phyloP scores from a whole-genome alignment of 2,888 invertebrate species.

The Hecatera dysodea region DNA sequence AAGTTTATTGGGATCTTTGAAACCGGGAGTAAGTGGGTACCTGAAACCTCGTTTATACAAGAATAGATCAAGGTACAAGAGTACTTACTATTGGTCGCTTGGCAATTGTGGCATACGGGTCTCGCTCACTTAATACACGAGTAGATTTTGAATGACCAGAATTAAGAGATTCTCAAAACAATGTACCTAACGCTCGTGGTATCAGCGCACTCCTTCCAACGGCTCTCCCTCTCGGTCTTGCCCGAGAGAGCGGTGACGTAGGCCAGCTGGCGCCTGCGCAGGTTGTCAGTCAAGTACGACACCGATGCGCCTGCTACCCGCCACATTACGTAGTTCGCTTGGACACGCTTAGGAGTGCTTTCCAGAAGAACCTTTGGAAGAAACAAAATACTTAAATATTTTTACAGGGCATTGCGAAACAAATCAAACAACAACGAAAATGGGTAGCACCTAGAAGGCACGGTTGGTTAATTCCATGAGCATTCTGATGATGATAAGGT shows the following conservation, averaged over 20 bases:
- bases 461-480: not conserved
- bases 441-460: not conserved
- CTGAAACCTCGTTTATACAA: not conserved
- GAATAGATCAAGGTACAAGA: not conserved
- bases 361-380: constrained; percentile 80
- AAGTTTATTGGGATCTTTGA: not conserved
- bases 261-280: constrained; percentile 94
- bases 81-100: not conserved
- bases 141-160: not conserved
- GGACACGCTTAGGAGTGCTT: constrained; percentile 89
- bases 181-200: constrained; percentile 93
- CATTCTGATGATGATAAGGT: not conserved
- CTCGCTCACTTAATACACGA: not conserved
- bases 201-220: constrained; percentile 98
- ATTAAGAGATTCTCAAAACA: not conserved
- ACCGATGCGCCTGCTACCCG: constrained; percentile 95
- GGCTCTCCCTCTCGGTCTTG: constrained; percentile 95
- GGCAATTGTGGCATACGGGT: not conserved
- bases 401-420: not conserved
- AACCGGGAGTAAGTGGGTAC: not conserved
- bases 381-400: not conserved
- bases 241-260: constrained; percentile 96
- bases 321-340: constrained; percentile 98
- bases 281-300: constrained; percentile 94
- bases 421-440: not conserved